phyloP scores from a whole-genome alignment of 1,140 invertebrate genomes.

The Caenorhabditis latens region DNA sequence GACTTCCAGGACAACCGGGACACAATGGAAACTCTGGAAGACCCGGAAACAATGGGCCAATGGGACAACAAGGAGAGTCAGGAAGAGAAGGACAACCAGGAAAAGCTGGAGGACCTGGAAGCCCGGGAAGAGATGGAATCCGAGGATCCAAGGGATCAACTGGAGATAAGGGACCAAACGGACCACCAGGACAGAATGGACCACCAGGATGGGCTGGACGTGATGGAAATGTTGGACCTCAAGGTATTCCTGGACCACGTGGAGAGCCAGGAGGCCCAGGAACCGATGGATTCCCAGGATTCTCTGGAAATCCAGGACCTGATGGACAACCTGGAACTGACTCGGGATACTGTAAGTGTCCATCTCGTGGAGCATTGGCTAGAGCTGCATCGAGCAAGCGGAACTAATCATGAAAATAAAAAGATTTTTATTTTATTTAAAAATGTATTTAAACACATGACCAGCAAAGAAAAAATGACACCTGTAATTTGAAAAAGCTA shows the following conservation, averaged over 20 bases:
- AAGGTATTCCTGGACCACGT: slow-evolving; percentile 31
- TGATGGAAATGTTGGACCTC: slow-evolving; percentile 33
- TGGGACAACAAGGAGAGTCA: slow-evolving; percentile 53
- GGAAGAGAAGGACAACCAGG: slow-evolving; percentile 46
- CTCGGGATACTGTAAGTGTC: slow-evolving; percentile 38
- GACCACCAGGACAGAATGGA: slow-evolving; percentile 51
- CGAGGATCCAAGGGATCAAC: slow-evolving; percentile 53
- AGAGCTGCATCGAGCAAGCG: slow-evolving; percentile 11
- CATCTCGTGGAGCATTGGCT: not conserved
- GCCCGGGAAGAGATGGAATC: slow-evolving; percentile 14
- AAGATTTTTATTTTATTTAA: not conserved
- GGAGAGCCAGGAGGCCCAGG: slow-evolving; percentile 53
- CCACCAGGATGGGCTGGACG: slow-evolving; percentile 55
- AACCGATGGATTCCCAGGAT: slow-evolving; percentile 49
- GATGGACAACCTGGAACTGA: slow-evolving; percentile 18
- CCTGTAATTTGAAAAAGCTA: not conserved
- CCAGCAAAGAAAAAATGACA: too few species aligned
- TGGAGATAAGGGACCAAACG: slow-evolving; percentile 53
- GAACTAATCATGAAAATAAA: not conserved
- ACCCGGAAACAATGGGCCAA: slow-evolving; percentile 30
- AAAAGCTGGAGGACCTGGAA: slow-evolving; percentile 47
- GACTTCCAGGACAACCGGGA: slow-evolving; percentile 49
- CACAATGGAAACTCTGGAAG: slow-evolving; percentile 32
- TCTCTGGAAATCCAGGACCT: slow-evolving; percentile 33
- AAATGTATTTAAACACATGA: too few species aligned